Evolutionary conservation across 2,888 invertebrate genomes (phyloP), one percentile per base, ranked within the genome.

Genomic region (Isoperla grammatica): DNA sequence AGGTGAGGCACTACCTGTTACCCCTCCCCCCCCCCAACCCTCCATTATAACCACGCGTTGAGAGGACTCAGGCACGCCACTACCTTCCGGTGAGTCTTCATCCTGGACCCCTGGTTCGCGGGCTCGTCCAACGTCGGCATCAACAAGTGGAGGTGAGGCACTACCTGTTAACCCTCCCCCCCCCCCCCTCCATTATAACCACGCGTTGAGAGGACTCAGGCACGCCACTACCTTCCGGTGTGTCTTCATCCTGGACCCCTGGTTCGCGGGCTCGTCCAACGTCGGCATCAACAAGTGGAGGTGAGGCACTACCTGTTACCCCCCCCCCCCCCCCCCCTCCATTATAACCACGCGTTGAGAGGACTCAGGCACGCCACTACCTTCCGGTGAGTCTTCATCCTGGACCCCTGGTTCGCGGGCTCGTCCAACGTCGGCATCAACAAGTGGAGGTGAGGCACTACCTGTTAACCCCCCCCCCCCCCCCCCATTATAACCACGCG

Each of bases 261-360:
- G 91, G 91, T 92, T 92, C 73, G 92, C 92, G 12, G 90, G 89
- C 63, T 86, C 88, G 1, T 89, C 91, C 23, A 92, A 90, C 73
- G 89, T 90, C 57, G 91, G 91, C 61, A 88, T 93, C 65, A 93
- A 92, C 72, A 92, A 92, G 74, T 94, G 93, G 93, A 87, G 92
- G 92, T 90, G 60, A 55, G 57, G 17, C n/a, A n/a, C n/a, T n/a
- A n/a, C n/a, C n/a, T n/a, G n/a, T n/a, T n/a, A n/a, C n/a, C n/a
- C n/a, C n/a, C n/a, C n/a, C n/a, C n/a, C n/a, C n/a, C n/a, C n/a
- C n/a, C n/a, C n/a, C n/a, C n/a, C n/a, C n/a, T n/a, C n/a, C n/a
- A n/a, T n/a, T n/a, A n/a, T n/a, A n/a, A n/a, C n/a, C n/a, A n/a
- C n/a, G n/a, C n/a, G n/a, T n/a, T n/a, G n/a, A n/a, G n/a, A n/a